Base-by-base conservation (phyloP, 2,113 vertebrate genomes). In the Sorex araneus region DNA sequence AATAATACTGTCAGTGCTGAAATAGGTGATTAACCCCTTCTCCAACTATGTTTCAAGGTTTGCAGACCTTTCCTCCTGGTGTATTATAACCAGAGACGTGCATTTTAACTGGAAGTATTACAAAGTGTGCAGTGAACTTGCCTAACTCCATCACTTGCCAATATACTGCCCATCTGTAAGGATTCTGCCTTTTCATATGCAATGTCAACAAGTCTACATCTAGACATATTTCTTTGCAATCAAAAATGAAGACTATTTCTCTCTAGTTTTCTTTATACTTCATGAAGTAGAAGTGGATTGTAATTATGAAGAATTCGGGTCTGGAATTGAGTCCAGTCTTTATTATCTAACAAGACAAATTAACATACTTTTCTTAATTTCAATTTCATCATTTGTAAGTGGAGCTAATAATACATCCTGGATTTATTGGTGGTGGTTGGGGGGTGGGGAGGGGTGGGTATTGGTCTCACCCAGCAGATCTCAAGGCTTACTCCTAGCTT, bases 31-130 rank as follows among this genome's bases (percentile, higher is more conserved):
- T 90, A 60, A 8, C 64, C 21, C 87, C 60, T 36, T 67, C 60
- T 36, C 60, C 16, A 90, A 84, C 19, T 12, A 73, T 3, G 7
- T 54, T 77, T 84, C 86, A 90, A 71, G 28, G 7, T 60, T 89
- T 8, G 54, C 28, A 66, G 50, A 4, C 4, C 50, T 77, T n/a
- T 79, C 12, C 9, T 69, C 16, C 3, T 63, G 73, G 40, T 21
- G 28, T 67, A 34, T 87, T 81, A 9, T 69, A 84, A 84, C 16
- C 73, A 84, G 18, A 92, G 40, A 73, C 43, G 12, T 34, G 82
- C 30, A 69, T 90, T 93, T 93, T 87, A 66, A 87, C 60, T 63
- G 9, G 73, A 87, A 87, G 45, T 13, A 77, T 12, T 87, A 3
- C 25, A 54, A 32, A 87, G 5, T 34, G 84, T 30, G 2, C 27